Base-by-base conservation (phyloP, 2,888 invertebrate species). In the Drosophila mulleri region DNA sequence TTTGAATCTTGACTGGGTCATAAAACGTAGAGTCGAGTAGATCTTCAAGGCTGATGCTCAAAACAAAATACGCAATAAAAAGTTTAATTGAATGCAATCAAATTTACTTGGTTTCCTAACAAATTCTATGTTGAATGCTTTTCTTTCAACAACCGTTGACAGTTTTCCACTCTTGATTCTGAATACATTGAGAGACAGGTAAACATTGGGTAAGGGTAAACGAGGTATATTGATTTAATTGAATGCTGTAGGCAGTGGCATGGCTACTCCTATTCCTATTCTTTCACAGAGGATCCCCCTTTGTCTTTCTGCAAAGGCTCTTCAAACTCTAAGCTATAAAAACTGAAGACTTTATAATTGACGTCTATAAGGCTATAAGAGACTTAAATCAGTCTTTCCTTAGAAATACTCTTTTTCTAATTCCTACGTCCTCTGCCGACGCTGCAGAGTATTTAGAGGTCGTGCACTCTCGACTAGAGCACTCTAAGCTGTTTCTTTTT, bases 21-120 rank as follows among this genome's bases (percentile, higher is more conserved):
- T 71, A 58, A 83, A 83, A 76, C 65, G 54, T 64, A 71, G 66
- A 45, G 80, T 39, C 67, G 53, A 52, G 54, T 50, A 50, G 74
- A 68, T 70, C 64, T 60, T 61, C 59, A 66, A 20, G 16, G 65
- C 62, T 18, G 53, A 39, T 64, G 62, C 47, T 26, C 29, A 16
- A 6, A 23, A n/a, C 37, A 32, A 32, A 57, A 48, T 57, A 53
- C 63, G 57, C 62, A 63, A 90, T 89, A 90, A 89, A 90, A 86
- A 61, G 62, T 77, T 90, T 89, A 83, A 90, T 90, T 89, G 84
- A 78, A 75, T 47, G 76, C 74, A 89, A 90, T 87, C 82, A 87
- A 90, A 88, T 78, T 84, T 78, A 32, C 47, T 37, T 64, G 42
- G 44, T 14, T 59, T 44, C 26, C 26, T 26, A 50, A 69, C 62